phyloP scores from a whole-genome alignment of 2,888 invertebrate genomes.

The Drosophila birchii region DNA sequence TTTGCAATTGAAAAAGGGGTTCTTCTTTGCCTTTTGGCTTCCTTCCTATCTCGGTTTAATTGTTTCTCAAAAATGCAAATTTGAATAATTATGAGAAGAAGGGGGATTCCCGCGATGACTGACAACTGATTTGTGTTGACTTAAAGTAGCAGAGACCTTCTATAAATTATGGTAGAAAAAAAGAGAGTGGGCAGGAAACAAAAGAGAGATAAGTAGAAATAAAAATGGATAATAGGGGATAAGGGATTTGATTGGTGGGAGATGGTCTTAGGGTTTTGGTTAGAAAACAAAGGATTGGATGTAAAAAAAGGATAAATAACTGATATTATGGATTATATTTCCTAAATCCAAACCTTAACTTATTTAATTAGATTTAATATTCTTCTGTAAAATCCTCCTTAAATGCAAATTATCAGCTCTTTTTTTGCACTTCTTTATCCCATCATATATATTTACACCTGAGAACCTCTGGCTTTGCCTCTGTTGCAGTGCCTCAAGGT shows the following conservation, averaged over 20 bases:
- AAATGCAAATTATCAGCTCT: constrained; percentile 2
- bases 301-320: background rate
- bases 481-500: constrained; percentile 58
- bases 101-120: constrained; percentile 20
- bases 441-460: constrained; percentile 22
- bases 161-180: background rate
- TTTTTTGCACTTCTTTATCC: background rate
- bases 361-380: background rate
- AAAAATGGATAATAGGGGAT: background rate
- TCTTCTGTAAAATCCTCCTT: background rate
- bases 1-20: constrained; percentile 5
- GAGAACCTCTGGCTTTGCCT: constrained; percentile 49
- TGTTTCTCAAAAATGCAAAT: constrained; percentile 67
- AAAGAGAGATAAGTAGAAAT: constrained; percentile 1
- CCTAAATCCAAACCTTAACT: background rate
- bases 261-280: background rate
- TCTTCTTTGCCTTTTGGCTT: constrained; percentile 12
- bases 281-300: background rate
- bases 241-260: background rate
- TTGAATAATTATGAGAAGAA: constrained; percentile 57
- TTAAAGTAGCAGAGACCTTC: constrained; percentile 27
- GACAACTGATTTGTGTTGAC: constrained; percentile 43
- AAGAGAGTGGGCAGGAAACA: background rate
- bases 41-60: constrained; percentile 60
- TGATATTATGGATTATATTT: background rate